Percentiles rank a stretch among this genome's conserved stretches.
phyloP scores from a whole-genome alignment of 2,113 vertebrate genomes.

The Hepsetus odoe region DNA sequence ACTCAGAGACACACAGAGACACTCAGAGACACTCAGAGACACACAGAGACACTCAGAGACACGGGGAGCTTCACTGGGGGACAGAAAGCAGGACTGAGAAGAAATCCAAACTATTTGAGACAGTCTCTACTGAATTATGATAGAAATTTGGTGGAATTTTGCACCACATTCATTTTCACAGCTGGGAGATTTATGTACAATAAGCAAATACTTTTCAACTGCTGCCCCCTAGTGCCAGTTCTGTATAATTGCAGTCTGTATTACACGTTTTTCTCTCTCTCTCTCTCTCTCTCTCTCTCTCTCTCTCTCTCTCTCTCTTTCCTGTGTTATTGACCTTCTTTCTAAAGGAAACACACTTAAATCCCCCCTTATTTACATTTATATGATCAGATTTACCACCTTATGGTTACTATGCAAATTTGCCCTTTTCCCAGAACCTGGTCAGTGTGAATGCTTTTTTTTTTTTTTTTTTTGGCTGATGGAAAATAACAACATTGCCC shows the following conservation, averaged over 20 bases:
- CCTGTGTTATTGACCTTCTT: conserved; percentile 70
- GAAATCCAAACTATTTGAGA: too few relatives aligned
- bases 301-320: conserved; percentile 20
- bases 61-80: too few relatives aligned
- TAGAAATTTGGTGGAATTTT: too few relatives aligned
- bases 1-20: too few relatives aligned
- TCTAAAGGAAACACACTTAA: conserved; percentile 74
- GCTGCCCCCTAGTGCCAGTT: conserved; percentile 68
- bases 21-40: too few relatives aligned
- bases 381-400: conserved; percentile 79
- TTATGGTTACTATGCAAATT: conserved; percentile 78
- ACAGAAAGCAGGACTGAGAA: too few relatives aligned
- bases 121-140: too few relatives aligned
- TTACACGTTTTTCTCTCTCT: conserved; percentile 19
- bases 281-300: conserved; percentile 1
- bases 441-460: conserved; percentile 60
- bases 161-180: conserved; percentile 60
- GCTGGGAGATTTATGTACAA: background rate
- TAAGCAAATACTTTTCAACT: background rate
- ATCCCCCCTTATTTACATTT: conserved; percentile 82
- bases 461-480: conserved; percentile 53
- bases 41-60: too few relatives aligned
- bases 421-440: conserved; percentile 73
- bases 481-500: conserved; percentile 70
- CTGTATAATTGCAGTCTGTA: conserved; percentile 28